phyloP scores from a whole-genome alignment of 2,113 vertebrate genomes.

The Perca fluviatilis region DNA sequence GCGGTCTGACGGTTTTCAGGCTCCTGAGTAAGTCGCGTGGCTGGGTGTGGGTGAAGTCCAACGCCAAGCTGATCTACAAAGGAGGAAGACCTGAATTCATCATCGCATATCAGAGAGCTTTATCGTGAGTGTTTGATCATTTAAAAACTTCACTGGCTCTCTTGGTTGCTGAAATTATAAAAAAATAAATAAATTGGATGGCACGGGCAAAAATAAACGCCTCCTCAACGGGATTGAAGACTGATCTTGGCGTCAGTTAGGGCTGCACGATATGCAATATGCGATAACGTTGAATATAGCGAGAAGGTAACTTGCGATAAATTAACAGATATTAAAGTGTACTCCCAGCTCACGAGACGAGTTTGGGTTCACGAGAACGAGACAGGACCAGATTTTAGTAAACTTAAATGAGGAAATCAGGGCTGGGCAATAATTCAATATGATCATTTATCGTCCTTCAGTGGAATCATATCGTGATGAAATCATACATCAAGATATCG shows the following conservation, averaged over 20 bases:
- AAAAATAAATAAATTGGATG: background rate
- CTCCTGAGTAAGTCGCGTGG: conserved; percentile 83
- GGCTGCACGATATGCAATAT: no score
- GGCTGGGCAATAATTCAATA: no score
- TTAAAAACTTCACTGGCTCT: background rate
- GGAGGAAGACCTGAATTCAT: conserved; percentile 86
- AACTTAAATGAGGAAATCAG: no score
- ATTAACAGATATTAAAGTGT: no score
- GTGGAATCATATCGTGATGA: no score
- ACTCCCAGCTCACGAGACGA: no score
- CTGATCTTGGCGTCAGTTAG: background rate
- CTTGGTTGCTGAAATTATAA: background rate
- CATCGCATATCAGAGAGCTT: conserved; percentile 80
- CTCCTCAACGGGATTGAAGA: background rate
- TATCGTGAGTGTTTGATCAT: conserved; percentile 82
- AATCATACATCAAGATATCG: no score
- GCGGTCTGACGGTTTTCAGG: conserved; percentile 83
- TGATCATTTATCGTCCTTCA: no score
- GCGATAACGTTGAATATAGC: no score
- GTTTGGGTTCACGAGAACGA: no score
- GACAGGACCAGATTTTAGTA: no score
- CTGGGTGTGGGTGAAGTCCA: conserved; percentile 91
- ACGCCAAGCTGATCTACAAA: conserved; percentile 85
- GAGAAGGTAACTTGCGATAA: no score
- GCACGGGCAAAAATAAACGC: background rate